Evolutionary conservation across 1,140 invertebrate genomes (phyloP).

Genomic region (Semibalanus balanoides): DNA sequence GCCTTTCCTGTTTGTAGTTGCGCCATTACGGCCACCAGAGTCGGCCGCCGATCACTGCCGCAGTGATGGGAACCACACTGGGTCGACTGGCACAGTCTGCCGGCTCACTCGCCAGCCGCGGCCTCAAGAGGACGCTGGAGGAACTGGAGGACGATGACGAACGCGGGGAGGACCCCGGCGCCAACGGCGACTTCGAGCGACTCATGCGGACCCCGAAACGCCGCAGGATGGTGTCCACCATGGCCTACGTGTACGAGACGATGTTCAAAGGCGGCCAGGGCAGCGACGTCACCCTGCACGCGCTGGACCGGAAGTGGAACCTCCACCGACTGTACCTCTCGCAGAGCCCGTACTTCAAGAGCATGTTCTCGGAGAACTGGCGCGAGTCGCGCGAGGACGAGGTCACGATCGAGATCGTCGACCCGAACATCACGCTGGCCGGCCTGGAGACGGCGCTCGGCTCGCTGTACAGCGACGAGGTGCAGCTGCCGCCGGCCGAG

Average conservation of each 20-base stretch:
- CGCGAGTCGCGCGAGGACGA: constrained; percentile 50
- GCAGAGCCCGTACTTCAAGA: constrained; percentile 63
- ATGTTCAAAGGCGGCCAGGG: background rate
- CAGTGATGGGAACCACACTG: background rate
- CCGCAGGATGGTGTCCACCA: background rate
- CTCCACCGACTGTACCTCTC: constrained; percentile 18
- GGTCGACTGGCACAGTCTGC: background rate
- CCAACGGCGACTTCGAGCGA: background rate
- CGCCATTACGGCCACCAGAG: no score
- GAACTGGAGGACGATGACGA: background rate
- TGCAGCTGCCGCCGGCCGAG: constrained; percentile 50
- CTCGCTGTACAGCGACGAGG: constrained; percentile 62
- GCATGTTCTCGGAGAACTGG: constrained; percentile 73
- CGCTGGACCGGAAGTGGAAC: background rate
- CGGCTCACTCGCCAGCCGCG: background rate
- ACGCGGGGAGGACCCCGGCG: background rate
- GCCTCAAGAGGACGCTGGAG: background rate
- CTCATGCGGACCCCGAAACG: background rate
- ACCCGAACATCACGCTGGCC: constrained; percentile 54
- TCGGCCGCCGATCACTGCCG: no score
- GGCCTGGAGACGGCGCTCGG: constrained; percentile 55
- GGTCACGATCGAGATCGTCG: constrained; percentile 53
- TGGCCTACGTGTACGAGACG: background rate
- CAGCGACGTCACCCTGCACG: background rate
- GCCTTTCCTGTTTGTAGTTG: no score